Base-by-base conservation (phyloP, 2,888 invertebrate species). In the Drosophila cognata region DNA sequence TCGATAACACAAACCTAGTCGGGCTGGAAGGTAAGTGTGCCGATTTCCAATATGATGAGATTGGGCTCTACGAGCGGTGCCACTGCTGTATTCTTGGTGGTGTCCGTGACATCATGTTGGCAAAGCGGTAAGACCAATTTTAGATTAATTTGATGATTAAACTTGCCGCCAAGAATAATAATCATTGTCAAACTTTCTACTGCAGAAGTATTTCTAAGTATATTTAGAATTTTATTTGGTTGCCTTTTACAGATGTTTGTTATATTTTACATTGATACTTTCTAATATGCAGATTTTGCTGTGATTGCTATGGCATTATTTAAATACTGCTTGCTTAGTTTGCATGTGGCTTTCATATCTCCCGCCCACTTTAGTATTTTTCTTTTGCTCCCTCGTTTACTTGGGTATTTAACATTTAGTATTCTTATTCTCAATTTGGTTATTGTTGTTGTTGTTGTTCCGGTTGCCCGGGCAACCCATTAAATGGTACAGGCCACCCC, bases 381-480 rank as follows among this genome's bases (percentile, higher is more conserved):
- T 33, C 31, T 16, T 41, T 29, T 41, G 56, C 25, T 25, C 46
- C 36, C 38, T 55, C 48, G 38, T 53, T 68, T 63, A 53, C 56
- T 63, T 71, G 11, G 43, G 52, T 75, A 71, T 80, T 77, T 66
- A 75, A 76, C 62, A 75, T 52, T 63, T 56, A 33, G 53, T 57
- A 48, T 65, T 50, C 75, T 50, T 48, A 41, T 43, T 10, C 65
- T 52, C 50, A 58, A 36, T 67, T 58, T 46, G 3, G 5, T 63
- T 55, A 28, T 31, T 53, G 33, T 21, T 56, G 25, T 21, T 63
- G 31, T 43, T 51, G 69, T 66, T 77, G 81, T 76, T 76, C 67
- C 76, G 76, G 77, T 78, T 80, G 81, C 64, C 59, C 61, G 72
- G 68, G 56, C 77, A 78, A 77, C 73, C 81, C 81, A 78, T 78